Base-by-base conservation (phyloP, 35 echinoderm and acorn worm species). In the Strongylocentrotus purpuratus region DNA sequence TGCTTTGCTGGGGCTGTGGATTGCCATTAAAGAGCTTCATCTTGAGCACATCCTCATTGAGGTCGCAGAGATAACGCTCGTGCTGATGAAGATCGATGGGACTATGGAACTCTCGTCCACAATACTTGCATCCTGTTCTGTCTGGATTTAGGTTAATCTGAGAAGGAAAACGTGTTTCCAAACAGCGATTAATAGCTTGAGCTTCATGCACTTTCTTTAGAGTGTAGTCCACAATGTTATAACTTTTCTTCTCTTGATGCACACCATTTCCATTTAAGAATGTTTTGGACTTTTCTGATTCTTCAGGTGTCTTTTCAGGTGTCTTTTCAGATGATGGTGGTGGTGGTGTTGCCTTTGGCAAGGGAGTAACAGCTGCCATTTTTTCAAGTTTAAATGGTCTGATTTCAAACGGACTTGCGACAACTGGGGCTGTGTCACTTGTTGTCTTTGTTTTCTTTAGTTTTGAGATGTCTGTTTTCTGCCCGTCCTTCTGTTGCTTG, bases 11-110 rank as follows among this genome's bases (percentile, higher is more conserved):
- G 31, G 89, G 94, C 41, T 96, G 94, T n/a, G 96, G 50, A 93
- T 97, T 97, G 48, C 94, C 94, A 92, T 95, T 97, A 20, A 97
- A 94, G 41, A 97, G 33, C 86, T 99, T 99, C 95, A 99, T 96
- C 88, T 99, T 99, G 9, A 96, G 96, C 25, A 99, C 98, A 96
- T 99, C 98, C 90, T 95, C 97, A 94, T 99, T 99, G 88, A 97
- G 70, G 32, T 99, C 98, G 94, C 98, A 99, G 15, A 99, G 94
- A 87, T 99, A 99, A 45, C 98, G 65, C 70, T 99, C 98, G 94
- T 99, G 98, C 93, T 99, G 98, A 86, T 99, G 98, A 65, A 96
- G 95, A 89, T 98, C 98, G 70, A 99, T 99, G n/a, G 98, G 98
- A 94, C 97, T 99, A 85, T 98, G 95, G 94, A 98, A 99, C 78